Evolutionary conservation across 2,797 vertebrate species (phyloP).

Genomic region (Sebastes miniatus): DNA sequence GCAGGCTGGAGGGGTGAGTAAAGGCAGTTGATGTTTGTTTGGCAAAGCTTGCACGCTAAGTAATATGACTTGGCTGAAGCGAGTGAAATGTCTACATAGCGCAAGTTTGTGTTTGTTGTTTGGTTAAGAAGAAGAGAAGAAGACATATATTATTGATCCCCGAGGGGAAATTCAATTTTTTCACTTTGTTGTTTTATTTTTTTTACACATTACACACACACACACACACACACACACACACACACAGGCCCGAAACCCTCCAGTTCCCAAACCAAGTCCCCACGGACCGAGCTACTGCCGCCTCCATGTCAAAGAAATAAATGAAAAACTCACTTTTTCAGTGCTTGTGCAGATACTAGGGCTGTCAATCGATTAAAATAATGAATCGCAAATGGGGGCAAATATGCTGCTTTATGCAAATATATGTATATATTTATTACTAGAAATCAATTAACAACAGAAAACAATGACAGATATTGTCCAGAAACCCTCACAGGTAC

Average conservation of each 20-base stretch:
- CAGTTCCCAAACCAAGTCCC: background rate
- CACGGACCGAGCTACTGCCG: background rate
- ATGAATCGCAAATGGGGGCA: too few species aligned
- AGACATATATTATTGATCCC: background rate
- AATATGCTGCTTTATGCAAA: too few species aligned
- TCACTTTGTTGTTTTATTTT: background rate
- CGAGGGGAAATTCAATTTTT: background rate
- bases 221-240: background rate
- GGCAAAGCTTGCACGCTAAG: slow-evolving; percentile 1
- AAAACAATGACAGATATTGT: too few species aligned
- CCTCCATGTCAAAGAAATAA: background rate
- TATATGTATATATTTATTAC: too few species aligned
- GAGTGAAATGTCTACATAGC: slow-evolving; percentile 17
- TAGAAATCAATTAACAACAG: too few species aligned
- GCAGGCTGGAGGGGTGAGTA: slow-evolving; percentile 19
- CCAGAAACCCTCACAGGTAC: too few species aligned
- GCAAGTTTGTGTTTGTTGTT: slow-evolving; percentile 6
- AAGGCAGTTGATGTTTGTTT: slow-evolving; percentile 49
- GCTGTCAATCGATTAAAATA: too few species aligned
- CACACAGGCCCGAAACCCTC: background rate
- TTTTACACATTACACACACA: background rate
- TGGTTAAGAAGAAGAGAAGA: background rate
- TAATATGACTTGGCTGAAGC: slow-evolving; percentile 5
- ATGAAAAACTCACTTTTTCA: background rate
- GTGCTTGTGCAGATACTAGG: background rate